Conservation (phyloP, 2,797 vertebrate species). For the Gadopsis marmoratus region DNA sequence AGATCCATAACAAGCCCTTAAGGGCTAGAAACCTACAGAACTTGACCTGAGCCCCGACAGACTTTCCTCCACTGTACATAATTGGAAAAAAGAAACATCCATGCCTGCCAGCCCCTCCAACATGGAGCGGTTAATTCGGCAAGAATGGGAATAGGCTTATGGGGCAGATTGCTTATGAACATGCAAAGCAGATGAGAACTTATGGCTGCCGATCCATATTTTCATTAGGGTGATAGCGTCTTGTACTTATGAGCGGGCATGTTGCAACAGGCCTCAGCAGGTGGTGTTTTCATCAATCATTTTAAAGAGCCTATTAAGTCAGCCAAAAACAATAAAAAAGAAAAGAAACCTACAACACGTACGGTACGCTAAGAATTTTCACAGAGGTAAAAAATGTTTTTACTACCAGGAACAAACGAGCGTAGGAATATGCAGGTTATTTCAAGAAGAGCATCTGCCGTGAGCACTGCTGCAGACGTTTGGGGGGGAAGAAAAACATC, state of each 20-base stretch:
- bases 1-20: slow-evolving; percentile 76
- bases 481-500: not conserved
- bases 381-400: not conserved
- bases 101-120: slow-evolving; percentile 35
- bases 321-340: slow-evolving; percentile 24
- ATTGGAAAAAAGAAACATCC: slow-evolving; percentile 48
- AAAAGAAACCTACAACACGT: slow-evolving; percentile 3
- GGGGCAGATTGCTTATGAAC: slow-evolving; percentile 38
- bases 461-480: not conserved
- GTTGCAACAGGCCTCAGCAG: slow-evolving; percentile 29
- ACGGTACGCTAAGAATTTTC: not conserved
- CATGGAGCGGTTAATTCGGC: slow-evolving; percentile 45
- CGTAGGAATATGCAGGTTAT: not conserved
- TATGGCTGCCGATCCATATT: slow-evolving; percentile 36
- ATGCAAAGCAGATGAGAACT: slow-evolving; percentile 47
- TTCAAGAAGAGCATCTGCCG: no score
- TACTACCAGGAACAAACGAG: not conserved
- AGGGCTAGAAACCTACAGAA: slow-evolving; percentile 61
- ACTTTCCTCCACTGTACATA: slow-evolving; percentile 41
- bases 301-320: slow-evolving; percentile 42
- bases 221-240: slow-evolving; percentile 42
- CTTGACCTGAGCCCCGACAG: slow-evolving; percentile 55
- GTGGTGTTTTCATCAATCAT: slow-evolving; percentile 50
- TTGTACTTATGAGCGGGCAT: slow-evolving; percentile 13
- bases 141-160: slow-evolving; percentile 30